Base-by-base conservation (phyloP, 2,113 vertebrate species). In the Carassius carassius region DNA sequence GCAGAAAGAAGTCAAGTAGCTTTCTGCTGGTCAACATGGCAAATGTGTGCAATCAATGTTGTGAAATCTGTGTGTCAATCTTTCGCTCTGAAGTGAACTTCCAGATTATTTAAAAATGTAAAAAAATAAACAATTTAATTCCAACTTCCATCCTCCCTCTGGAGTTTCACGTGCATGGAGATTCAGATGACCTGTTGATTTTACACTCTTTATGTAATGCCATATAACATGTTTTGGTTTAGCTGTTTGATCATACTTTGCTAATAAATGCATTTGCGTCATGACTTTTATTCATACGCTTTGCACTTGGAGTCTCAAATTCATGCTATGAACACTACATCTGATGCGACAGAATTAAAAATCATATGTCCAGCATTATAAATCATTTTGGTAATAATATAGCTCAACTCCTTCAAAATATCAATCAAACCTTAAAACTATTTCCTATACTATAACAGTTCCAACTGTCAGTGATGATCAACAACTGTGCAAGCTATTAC, bases 291-390 rank as follows among this genome's bases (percentile, higher is more conserved):
- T 5, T 44, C 9, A 44, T n/a, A 41, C n/a, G 35, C 69, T 72
- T 72, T 72, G 69, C 69, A 72, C 69, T 72, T 72, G 67, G 67
- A 72, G 35, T 72, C 35, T 72, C 69, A 44, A 41, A 29, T 16
- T 54, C 74, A 29, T 76, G 73, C 16, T 76, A 32, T 5, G 8
- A 76, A 56, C 25, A 54, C 74, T 54, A 56, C 75, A n/a, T 58
- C 49, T 56, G 29, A 37, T 8, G 37, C 7, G 1, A 56, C 49
- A 54, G 49, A 12, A 60, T 41, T 54, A 54, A 3, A 11, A 76
- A 32, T 25, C 17, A 29, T 19, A 44, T 10, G 41, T 35, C 35
- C 51, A 56, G 29, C 19, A 62, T 41, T 54, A 76, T 6, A 19
- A 76, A 32, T 25, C 29, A 29, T 32, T 76, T 74, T 49, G 72